These are phyloP conservation scores for Girardinichthys multiradiatus DNA, from an alignment of 2,113 vertebrate species.

Conservation along the genomic window DNA sequence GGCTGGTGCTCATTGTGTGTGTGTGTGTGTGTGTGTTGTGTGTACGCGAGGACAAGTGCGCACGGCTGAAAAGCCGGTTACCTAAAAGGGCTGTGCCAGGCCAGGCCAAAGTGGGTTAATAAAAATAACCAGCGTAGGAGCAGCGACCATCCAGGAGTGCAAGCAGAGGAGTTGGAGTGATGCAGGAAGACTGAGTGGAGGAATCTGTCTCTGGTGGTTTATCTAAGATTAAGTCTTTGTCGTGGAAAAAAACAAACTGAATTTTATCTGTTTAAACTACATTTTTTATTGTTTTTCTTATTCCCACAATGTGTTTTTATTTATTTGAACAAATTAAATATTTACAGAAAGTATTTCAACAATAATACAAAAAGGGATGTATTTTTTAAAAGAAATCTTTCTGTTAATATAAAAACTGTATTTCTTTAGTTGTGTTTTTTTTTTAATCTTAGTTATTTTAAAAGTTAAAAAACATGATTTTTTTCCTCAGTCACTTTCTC, in stretches of 20 bases:
- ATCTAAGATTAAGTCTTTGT: constrained; percentile 42
- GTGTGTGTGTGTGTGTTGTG: constrained; percentile 44
- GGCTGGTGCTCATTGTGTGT: constrained; percentile 26
- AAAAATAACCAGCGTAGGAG: constrained; percentile 84
- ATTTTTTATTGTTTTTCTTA: background rate
- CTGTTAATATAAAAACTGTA: background rate
- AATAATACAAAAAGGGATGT: background rate
- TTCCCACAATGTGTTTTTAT: background rate
- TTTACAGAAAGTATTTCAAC: background rate
- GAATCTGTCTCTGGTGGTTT: constrained; percentile 49
- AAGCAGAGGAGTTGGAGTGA: constrained; percentile 75
- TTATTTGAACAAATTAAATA: constrained; percentile 3
- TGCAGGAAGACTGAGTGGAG: constrained; percentile 48
- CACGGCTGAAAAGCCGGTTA: constrained; percentile 83
- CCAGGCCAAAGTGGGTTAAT: constrained; percentile 84
- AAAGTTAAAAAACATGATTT: background rate
- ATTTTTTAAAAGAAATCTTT: constrained; percentile 19
- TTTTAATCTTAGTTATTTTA: background rate
- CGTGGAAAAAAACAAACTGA: constrained; percentile 11
- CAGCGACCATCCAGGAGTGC: constrained; percentile 76
- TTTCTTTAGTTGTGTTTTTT: background rate
- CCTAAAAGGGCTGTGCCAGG: constrained; percentile 80
- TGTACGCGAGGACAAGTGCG: constrained; percentile 68
- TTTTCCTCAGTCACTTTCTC: background rate
- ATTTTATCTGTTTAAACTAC: background rate